Percentiles rank a stretch among this genome's conserved stretches.
Evolutionary conservation across 2,888 invertebrate species (phyloP).

Genomic region (Cosmorhoe ocellata): DNA sequence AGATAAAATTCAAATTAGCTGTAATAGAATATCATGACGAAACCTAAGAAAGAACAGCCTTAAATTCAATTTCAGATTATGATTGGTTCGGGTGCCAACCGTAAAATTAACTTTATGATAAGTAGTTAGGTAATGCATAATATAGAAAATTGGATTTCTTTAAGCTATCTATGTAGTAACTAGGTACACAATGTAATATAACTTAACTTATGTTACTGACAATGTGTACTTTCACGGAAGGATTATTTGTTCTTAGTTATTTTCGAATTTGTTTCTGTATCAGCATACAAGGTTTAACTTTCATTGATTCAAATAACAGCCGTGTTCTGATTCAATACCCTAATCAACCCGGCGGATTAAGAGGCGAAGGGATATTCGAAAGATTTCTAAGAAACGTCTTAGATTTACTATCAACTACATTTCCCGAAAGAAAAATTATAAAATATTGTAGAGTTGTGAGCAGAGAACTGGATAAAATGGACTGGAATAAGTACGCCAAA

Average conservation of each 20-base stretch:
- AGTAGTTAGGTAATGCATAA: background rate
- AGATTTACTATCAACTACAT: slow-evolving; percentile 41
- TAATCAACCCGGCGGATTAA: background rate
- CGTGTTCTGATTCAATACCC: background rate
- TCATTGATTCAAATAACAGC: background rate
- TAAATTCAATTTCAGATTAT: slow-evolving; percentile 28
- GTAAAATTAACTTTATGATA: slow-evolving; percentile 37
- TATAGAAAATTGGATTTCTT: background rate
- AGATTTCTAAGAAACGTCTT: slow-evolving; percentile 51
- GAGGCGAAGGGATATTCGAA: slow-evolving; percentile 48
- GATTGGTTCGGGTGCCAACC: slow-evolving; percentile 27
- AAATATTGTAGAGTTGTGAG: slow-evolving; percentile 45
- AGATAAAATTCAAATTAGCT: slow-evolving; percentile 51
- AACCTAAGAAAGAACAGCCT: slow-evolving; percentile 32
- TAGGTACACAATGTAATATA: background rate
- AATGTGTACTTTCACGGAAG: slow-evolving; percentile 6
- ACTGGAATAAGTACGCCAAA: slow-evolving; percentile 37
- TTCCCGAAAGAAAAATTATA: slow-evolving; percentile 42
- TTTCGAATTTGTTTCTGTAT: slow-evolving; percentile 12
- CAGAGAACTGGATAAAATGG: slow-evolving; percentile 37
- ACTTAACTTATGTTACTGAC: background rate
- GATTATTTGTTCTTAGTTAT: slow-evolving; percentile 11
- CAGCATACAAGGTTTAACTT: slow-evolving; percentile 3
- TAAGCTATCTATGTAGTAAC: background rate
- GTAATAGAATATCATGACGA: slow-evolving; percentile 48